These are phyloP conservation scores for Palaemon carinicauda DNA, from an alignment of 1,140 invertebrate genomes.

Conservation along the genomic window DNA sequence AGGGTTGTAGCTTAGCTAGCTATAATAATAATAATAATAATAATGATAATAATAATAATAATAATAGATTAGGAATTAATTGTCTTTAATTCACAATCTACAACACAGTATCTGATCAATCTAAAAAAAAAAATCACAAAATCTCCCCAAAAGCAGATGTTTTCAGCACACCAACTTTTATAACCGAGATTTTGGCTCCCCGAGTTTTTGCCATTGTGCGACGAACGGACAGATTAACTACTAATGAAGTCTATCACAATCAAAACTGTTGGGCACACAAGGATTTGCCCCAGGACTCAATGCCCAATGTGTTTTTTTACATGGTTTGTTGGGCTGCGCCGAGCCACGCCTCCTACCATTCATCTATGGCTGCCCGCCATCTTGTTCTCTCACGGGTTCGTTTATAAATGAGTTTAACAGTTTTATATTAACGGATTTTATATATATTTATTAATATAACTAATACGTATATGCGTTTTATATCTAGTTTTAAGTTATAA, in stretches of 20 bases:
- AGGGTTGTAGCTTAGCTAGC: too few relatives aligned
- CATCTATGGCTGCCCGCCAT: constrained; percentile 34
- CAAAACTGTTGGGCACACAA: constrained; percentile 48
- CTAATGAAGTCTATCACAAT: constrained; percentile 50
- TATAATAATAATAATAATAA: too few relatives aligned
- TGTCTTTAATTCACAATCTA: too few relatives aligned
- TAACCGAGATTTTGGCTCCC: background rate
- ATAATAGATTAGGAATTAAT: too few relatives aligned
- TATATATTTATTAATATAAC: too few relatives aligned
- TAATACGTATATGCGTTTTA: too few relatives aligned
- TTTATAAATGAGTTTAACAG: background rate
- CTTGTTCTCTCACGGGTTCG: constrained; percentile 3
- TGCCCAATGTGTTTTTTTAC: constrained; percentile 50
- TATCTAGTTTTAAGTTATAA: too few relatives aligned
- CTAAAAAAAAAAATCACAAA: background rate
- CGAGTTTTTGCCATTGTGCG: constrained; percentile 4
- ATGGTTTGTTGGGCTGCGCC: constrained; percentile 29
- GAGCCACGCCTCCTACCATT: constrained; percentile 24
- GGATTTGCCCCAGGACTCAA: constrained; percentile 47
- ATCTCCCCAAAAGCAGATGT: background rate
- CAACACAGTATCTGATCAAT: background rate
- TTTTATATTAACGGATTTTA: too few relatives aligned
- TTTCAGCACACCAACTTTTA: background rate
- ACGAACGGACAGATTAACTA: constrained; percentile 38
- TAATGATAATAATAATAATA: too few relatives aligned